Evolutionary conservation across 2,113 vertebrate genomes (phyloP).

Genomic region (Megaceryle torquata): DNA sequence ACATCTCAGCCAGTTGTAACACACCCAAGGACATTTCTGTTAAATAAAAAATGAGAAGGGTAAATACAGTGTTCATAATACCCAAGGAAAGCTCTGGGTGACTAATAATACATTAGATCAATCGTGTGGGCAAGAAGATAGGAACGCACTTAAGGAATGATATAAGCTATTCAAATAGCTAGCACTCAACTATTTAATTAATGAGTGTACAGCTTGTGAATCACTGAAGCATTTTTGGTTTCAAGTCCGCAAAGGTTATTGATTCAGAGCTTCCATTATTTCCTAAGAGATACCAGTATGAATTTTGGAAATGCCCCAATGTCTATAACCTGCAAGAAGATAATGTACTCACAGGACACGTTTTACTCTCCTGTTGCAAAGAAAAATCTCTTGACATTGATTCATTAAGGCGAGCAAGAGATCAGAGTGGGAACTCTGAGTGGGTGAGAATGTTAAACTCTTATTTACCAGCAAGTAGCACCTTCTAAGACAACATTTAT

Average conservation of each 20-base stretch:
- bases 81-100: constrained; percentile 1
- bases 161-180: neutral
- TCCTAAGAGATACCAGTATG: neutral
- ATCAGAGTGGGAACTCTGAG: neutral
- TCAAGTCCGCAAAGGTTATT: constrained; percentile 10
- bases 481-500: neutral
- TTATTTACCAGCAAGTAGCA: neutral
- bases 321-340: constrained; percentile 10
- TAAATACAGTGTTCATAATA: constrained; percentile 17
- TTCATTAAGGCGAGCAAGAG: neutral
- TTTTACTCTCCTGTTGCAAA: neutral
- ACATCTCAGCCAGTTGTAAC: neutral
- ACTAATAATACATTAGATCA: constrained; percentile 17
- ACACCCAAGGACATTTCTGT: neutral
- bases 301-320: constrained; percentile 15
- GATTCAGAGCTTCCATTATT: constrained; percentile 52
- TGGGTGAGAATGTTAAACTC: neutral
- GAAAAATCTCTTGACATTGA: neutral
- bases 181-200: constrained; percentile 41
- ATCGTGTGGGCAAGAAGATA: neutral
- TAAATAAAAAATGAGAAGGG: neutral
- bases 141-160: neutral
- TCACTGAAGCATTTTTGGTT: constrained; percentile 11
- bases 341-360: neutral
- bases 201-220: constrained; percentile 33